Conservation (phyloP, 2,888 invertebrate genomes). For the Eudasyphora cyanicolor region DNA sequence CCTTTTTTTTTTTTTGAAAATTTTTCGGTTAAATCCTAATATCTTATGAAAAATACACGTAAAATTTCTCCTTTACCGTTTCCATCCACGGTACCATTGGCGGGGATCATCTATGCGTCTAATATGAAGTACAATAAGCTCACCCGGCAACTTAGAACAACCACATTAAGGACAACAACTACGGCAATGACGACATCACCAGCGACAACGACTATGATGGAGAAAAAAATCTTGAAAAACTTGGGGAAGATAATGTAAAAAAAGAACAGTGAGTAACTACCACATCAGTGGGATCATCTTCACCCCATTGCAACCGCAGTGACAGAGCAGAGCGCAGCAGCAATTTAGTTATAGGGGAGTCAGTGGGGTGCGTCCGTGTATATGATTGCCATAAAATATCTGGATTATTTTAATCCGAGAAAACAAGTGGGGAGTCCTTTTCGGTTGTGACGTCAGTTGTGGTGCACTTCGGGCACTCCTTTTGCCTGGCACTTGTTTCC, state of each 20-base stretch:
- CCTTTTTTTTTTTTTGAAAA: too few relatives aligned
- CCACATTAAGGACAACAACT: constrained; percentile 24
- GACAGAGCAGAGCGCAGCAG: neutral
- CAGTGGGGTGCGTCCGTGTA: neutral
- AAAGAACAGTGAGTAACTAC: neutral
- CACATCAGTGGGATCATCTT: neutral
- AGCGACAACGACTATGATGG: neutral
- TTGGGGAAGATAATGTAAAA: neutral
- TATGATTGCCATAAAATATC: constrained; percentile 26
- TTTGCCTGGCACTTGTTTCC: neutral
- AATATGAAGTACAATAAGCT: constrained; percentile 16
- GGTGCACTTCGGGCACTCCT: neutral
- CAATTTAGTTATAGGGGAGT: neutral
- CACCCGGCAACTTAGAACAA: constrained; percentile 5
- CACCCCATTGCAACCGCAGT: constrained; percentile 1
- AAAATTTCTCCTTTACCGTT: too few relatives aligned
- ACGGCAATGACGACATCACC: constrained; percentile 2
- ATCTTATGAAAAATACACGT: too few relatives aligned
- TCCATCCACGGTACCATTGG: neutral
- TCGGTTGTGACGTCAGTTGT: neutral
- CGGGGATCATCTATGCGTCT: constrained; percentile 19
- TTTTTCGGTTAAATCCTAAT: too few relatives aligned
- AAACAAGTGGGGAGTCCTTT: neutral
- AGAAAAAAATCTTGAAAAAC: neutral
- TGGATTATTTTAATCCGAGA: constrained; percentile 24